phyloP scores from a whole-genome alignment of 2,888 invertebrate species.

The Brachypalpus laphriformis region DNA sequence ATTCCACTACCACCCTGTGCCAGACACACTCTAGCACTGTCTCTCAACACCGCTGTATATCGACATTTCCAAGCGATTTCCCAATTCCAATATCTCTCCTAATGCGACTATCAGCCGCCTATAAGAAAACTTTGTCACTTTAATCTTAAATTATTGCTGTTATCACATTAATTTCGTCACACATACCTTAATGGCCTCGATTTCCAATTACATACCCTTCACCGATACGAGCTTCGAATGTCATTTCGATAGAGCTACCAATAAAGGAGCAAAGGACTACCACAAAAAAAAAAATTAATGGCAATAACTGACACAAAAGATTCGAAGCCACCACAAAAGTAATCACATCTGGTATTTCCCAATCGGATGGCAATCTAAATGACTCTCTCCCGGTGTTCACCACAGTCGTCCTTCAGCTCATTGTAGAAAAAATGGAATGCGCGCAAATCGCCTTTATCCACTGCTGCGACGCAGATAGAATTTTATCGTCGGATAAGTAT shows the following conservation, averaged over 20 bases:
- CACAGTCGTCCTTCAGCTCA: background rate
- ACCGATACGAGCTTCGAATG: slow-evolving; percentile 32
- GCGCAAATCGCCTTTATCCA: slow-evolving; percentile 15
- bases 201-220: slow-evolving; percentile 53
- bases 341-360: slow-evolving; percentile 57
- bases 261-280: background rate
- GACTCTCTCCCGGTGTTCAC: slow-evolving; percentile 18
- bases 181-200: slow-evolving; percentile 49
- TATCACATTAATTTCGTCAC: slow-evolving; percentile 59
- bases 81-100: slow-evolving; percentile 13
- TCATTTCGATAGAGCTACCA: background rate
- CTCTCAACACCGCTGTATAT: too few species aligned
- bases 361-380: slow-evolving; percentile 57
- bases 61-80: slow-evolving; percentile 7
- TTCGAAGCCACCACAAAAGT: slow-evolving; percentile 34
- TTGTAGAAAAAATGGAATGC: slow-evolving; percentile 10
- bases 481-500: slow-evolving; percentile 21
- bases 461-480: slow-evolving; percentile 23
- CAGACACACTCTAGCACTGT: slow-evolving; percentile 22
- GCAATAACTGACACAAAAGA: slow-evolving; percentile 56
- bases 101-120: slow-evolving; percentile 24
- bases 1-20: background rate
- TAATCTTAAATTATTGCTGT: slow-evolving; percentile 57
- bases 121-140: slow-evolving; percentile 58
- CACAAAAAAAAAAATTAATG: slow-evolving; percentile 37